Evolutionary conservation across 2,888 invertebrate genomes (phyloP).

Genomic region (Patella caerulea): DNA sequence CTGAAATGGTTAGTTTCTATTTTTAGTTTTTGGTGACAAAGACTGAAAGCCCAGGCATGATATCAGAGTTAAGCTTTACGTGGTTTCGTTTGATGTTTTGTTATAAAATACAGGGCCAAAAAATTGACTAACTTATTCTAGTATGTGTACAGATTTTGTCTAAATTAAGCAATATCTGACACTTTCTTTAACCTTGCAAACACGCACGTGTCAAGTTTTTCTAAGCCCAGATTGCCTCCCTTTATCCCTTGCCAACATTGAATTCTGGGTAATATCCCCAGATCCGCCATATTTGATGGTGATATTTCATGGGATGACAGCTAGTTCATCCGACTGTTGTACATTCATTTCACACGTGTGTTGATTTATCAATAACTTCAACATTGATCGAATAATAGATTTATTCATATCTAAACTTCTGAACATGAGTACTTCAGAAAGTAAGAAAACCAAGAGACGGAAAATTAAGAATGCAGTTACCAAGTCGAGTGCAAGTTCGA

Average conservation of each 20-base stretch:
- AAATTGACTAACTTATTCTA: too few species aligned
- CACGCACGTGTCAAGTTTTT: slow-evolving; percentile 13
- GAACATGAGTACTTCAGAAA: slow-evolving; percentile 58
- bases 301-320: slow-evolving; percentile 30
- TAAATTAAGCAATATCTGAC: too few species aligned
- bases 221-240: slow-evolving; percentile 25
- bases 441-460: slow-evolving; percentile 60
- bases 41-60: too few species aligned
- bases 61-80: too few species aligned
- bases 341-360: slow-evolving; percentile 19
- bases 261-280: slow-evolving; percentile 51
- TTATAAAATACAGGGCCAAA: too few species aligned
- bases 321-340: neutral
- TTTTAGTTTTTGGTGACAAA: too few species aligned
- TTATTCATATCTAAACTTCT: slow-evolving; percentile 10
- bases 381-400: slow-evolving; percentile 14
- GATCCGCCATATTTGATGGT: slow-evolving; percentile 57
- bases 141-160: too few species aligned
- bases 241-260: slow-evolving; percentile 32
- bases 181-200: neutral
- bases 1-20: too few species aligned
- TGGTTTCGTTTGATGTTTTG: too few species aligned
- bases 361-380: slow-evolving; percentile 13
- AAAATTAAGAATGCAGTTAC: slow-evolving; percentile 55
- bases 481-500: slow-evolving; percentile 37